Percentiles rank a stretch among this genome's conserved stretches.
Conservation (phyloP, 2,888 invertebrate genomes). For the Leucophora obtusa region DNA sequence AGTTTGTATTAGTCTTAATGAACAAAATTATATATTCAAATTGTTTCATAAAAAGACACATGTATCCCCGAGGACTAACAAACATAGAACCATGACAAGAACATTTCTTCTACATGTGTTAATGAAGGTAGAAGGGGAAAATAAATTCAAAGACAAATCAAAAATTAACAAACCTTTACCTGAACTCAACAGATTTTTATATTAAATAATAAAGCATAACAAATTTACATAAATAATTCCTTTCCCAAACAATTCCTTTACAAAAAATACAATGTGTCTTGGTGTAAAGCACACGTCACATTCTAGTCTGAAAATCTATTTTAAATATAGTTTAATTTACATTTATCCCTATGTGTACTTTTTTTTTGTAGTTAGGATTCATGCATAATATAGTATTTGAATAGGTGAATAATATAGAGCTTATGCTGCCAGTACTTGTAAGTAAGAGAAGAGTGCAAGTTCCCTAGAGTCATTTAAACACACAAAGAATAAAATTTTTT, state of each 20-base stretch:
- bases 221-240: background rate
- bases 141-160: slow-evolving; percentile 62
- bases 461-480: slow-evolving; percentile 61
- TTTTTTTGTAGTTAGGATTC: slow-evolving; percentile 36
- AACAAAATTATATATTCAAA: slow-evolving; percentile 61
- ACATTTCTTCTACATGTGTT: background rate
- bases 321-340: slow-evolving; percentile 76
- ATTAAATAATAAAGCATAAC: slow-evolving; percentile 16
- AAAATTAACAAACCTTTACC: slow-evolving; percentile 60
- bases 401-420: background rate
- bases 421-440: slow-evolving; percentile 17
- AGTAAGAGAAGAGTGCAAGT: slow-evolving; percentile 26
- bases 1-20: slow-evolving; percentile 44
- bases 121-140: background rate
- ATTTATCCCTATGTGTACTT: slow-evolving; percentile 71
- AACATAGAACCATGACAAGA: slow-evolving; percentile 38
- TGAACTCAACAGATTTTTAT: slow-evolving; percentile 48
- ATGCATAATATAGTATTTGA: slow-evolving; percentile 53
- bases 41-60: slow-evolving; percentile 50
- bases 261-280: slow-evolving; percentile 14
- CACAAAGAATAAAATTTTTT: slow-evolving; percentile 13
- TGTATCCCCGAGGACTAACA: slow-evolving; percentile 34
- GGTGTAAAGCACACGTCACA: slow-evolving; percentile 53
- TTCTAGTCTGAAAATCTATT: slow-evolving; percentile 63
- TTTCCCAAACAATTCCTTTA: background rate